phyloP scores from a whole-genome alignment of 2,113 vertebrate genomes.

The Mus spicilegus region DNA sequence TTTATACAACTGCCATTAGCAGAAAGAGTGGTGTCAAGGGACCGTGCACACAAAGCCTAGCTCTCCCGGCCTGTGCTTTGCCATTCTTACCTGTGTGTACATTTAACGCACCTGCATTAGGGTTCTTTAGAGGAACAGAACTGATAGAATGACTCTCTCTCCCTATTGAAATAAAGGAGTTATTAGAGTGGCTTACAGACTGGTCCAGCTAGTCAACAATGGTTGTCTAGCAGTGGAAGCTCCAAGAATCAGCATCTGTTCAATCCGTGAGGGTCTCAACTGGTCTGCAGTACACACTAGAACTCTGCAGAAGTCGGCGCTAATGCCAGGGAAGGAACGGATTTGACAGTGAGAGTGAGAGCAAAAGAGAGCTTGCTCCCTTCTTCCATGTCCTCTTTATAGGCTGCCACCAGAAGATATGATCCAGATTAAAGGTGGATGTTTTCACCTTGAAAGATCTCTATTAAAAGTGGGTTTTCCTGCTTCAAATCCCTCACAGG shows the following conservation, averaged over 20 bases:
- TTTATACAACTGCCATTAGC: slow-evolving; percentile 64
- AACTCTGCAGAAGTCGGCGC: neutral
- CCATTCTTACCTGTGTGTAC: slow-evolving; percentile 58
- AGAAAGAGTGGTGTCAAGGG: neutral
- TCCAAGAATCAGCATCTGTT: neutral
- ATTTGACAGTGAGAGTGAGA: neutral
- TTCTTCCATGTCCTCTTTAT: neutral
- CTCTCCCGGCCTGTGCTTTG: slow-evolving; percentile 13
- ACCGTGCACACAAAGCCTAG: neutral
- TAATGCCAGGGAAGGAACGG: neutral
- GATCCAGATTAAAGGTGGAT: neutral
- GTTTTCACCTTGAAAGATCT: neutral
- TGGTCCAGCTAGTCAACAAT: neutral
- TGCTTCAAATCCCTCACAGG: neutral
- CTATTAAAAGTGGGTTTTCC: neutral
- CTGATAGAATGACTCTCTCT: neutral
- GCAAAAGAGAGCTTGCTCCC: neutral
- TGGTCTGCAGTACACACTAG: neutral
- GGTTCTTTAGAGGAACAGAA: slow-evolving; percentile 53
- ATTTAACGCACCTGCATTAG: neutral
- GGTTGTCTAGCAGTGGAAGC: neutral
- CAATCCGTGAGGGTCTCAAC: neutral
- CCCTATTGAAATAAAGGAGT: neutral
- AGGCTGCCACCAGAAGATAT: neutral
- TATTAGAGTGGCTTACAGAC: neutral